Conservation (phyloP, 1,140 invertebrate species). For the Oryctes rhinoceros region DNA sequence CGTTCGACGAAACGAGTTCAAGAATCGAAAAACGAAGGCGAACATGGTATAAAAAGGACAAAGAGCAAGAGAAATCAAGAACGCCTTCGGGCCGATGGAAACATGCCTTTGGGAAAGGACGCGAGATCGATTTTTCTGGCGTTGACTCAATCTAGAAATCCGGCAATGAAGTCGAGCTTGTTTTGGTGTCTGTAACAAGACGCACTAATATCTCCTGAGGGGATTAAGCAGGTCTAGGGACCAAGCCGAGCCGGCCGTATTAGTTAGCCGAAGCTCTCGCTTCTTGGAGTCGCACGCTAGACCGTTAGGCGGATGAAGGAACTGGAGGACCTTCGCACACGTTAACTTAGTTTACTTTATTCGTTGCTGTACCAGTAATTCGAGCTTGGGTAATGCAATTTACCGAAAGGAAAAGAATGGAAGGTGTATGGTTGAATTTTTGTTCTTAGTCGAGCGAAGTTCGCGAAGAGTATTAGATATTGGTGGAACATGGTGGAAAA, state of each 20-base stretch:
- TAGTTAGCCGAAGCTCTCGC: background rate
- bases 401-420: background rate
- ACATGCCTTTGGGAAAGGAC: conserved; percentile 5
- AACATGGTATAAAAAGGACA: background rate
- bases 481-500: too few relatives aligned
- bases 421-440: background rate
- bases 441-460: background rate
- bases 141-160: conserved; percentile 47
- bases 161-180: conserved; percentile 46
- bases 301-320: background rate
- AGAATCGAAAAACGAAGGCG: background rate
- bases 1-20: background rate
- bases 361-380: conserved; percentile 28
- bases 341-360: conserved; percentile 40
- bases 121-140: conserved; percentile 44
- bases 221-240: conserved; percentile 42
- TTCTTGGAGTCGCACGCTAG: background rate
- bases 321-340: conserved; percentile 19
- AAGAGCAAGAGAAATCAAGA: conserved; percentile 9
- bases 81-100: conserved; percentile 11
- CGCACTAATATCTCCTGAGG: conserved; percentile 50
- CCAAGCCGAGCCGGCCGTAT: background rate
- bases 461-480: background rate
- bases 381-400: conserved; percentile 26
- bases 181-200: conserved; percentile 50